Conservation (phyloP, 2,113 vertebrate genomes). For the Mesocricetus auratus region DNA sequence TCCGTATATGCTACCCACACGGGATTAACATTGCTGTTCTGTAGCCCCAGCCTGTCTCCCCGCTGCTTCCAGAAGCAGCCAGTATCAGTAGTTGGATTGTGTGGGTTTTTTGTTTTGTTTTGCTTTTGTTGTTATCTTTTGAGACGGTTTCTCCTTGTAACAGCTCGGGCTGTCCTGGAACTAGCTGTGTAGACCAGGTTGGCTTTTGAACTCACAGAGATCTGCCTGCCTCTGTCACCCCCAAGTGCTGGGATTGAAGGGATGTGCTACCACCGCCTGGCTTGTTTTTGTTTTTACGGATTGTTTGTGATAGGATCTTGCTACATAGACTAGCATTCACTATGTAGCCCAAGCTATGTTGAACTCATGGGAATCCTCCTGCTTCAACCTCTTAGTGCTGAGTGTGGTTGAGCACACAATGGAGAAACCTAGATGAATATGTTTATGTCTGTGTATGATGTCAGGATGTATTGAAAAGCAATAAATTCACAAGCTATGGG, state of each 20-base stretch:
- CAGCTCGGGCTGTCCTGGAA: too few relatives aligned
- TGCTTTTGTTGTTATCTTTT: too few relatives aligned
- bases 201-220: too few relatives aligned
- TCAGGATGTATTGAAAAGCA: background rate
- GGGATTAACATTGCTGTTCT: background rate
- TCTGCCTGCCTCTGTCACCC: too few relatives aligned
- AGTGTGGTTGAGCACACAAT: background rate
- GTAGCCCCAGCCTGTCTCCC: background rate
- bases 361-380: background rate
- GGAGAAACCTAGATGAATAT: background rate
- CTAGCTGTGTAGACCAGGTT: too few relatives aligned
- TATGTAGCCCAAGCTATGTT: background rate
- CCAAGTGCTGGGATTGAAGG: too few relatives aligned
- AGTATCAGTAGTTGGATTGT: background rate
- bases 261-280: too few relatives aligned
- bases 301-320: background rate
- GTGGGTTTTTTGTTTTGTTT: background rate
- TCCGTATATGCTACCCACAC: background rate
- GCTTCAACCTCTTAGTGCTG: background rate
- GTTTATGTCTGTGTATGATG: background rate
- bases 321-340: background rate
- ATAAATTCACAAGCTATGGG: background rate
- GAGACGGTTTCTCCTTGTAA: too few relatives aligned
- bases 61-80: background rate
- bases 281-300: background rate